Percentiles rank a stretch among this genome's conserved stretches.
Conservation (phyloP, 2,113 vertebrate species). For the Cyprinus carpio region DNA sequence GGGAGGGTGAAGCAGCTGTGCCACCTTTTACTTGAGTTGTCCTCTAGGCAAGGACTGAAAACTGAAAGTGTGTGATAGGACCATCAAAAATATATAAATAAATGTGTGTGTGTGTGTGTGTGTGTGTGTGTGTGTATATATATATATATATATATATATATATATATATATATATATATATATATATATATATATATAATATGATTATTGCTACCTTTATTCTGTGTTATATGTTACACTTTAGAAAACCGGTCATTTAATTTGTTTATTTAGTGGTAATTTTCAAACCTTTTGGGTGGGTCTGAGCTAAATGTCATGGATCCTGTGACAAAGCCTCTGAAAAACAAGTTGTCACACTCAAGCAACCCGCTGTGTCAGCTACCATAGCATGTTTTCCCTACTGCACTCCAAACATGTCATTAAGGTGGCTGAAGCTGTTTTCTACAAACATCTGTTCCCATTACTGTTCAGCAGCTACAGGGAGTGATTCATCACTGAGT, state of each 20-base stretch:
- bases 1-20: not conserved
- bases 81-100: too few species aligned
- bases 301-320: conserved; percentile 30
- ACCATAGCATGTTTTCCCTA: conserved; percentile 44
- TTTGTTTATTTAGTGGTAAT: not conserved
- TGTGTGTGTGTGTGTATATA: too few species aligned
- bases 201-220: not conserved
- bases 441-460: conserved; percentile 44
- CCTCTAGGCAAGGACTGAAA: not conserved
- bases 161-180: too few species aligned
- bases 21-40: not conserved
- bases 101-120: too few species aligned
- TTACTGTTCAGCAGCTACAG: conserved; percentile 34
- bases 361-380: conserved; percentile 49
- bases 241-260: not conserved
- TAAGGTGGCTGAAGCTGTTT: conserved; percentile 44
- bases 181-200: too few species aligned
- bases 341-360: conserved; percentile 17
- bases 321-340: conserved; percentile 24
- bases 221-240: not conserved
- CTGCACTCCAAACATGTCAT: conserved; percentile 55
- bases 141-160: too few species aligned
- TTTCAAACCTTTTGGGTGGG: not conserved
- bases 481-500: conserved; percentile 30
- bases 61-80: not conserved